phyloP scores from a whole-genome alignment of 1,140 invertebrate species.

The Neotoxoptera formosana region DNA sequence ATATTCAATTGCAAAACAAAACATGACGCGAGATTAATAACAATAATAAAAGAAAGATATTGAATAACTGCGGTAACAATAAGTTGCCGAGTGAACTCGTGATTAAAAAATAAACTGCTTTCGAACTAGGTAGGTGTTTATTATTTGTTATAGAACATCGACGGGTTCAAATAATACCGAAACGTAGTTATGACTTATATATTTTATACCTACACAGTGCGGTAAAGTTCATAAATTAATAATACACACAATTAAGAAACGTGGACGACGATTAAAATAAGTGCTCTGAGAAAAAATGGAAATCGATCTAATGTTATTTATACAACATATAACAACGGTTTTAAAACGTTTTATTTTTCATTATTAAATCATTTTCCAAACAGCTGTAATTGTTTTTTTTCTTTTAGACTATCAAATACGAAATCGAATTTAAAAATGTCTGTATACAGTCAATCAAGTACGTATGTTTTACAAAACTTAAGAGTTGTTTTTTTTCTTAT shows the following conservation, averaged over 20 bases:
- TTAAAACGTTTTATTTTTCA: background rate
- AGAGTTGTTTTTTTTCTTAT: background rate
- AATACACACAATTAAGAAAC: background rate
- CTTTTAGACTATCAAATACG: background rate
- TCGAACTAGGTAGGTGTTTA: background rate
- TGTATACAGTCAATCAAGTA: background rate
- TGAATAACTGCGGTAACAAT: background rate
- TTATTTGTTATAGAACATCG: background rate
- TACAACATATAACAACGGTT: background rate
- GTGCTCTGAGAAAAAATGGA: background rate
- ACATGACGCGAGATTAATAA: background rate
- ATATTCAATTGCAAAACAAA: slow-evolving; percentile 3
- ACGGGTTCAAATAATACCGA: background rate
- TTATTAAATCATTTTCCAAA: background rate
- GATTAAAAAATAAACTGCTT: background rate
- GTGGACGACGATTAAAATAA: background rate
- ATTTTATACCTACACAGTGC: no score
- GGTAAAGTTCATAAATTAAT: background rate
- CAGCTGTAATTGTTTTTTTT: background rate
- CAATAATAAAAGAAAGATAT: background rate
- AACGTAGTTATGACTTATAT: background rate
- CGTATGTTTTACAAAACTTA: background rate
- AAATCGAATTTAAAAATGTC: background rate
- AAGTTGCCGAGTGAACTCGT: background rate
- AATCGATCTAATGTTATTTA: background rate